Evolutionary conservation across 2,113 vertebrate species (phyloP).

Genomic region (Butorides virescens): DNA sequence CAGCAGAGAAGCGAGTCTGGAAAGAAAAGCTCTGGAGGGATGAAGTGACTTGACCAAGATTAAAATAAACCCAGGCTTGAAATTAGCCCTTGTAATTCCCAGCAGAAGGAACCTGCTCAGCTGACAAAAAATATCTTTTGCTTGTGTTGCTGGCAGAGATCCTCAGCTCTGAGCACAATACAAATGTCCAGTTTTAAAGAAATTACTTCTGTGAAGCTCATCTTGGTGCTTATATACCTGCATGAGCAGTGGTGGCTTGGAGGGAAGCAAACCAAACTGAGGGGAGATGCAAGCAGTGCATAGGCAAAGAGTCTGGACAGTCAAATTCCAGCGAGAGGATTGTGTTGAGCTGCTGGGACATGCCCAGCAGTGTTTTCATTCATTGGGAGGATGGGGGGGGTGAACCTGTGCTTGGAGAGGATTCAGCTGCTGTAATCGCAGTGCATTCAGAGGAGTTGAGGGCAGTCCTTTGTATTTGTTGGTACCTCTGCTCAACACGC

Average conservation of each 20-base stretch:
- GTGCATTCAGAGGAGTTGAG: neutral
- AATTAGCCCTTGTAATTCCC: neutral
- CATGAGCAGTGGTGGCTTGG: neutral
- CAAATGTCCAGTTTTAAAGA: neutral
- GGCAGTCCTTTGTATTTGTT: neutral
- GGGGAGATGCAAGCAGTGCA: neutral
- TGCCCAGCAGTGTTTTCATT: neutral
- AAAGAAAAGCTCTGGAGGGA: conserved; percentile 7
- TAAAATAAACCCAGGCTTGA: neutral
- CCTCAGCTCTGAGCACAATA: neutral
- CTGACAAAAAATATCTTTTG: neutral
- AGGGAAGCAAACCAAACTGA: neutral
- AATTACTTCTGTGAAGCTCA: neutral
- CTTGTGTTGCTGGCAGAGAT: neutral
- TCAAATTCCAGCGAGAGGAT: neutral
- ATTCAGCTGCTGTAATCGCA: neutral
- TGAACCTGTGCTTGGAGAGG: neutral
- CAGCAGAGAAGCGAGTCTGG: neutral
- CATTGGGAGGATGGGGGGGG: neutral
- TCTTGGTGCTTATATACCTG: neutral
- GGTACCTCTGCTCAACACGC: neutral
- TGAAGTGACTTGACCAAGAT: conserved; percentile 4
- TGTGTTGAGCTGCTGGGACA: neutral
- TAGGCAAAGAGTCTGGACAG: neutral
- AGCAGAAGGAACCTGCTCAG: neutral